Percentiles rank a stretch among this genome's conserved stretches.
These are phyloP conservation scores for Capreolus pygargus DNA, from an alignment of 2,113 vertebrate genomes.

Conservation along the genomic window DNA sequence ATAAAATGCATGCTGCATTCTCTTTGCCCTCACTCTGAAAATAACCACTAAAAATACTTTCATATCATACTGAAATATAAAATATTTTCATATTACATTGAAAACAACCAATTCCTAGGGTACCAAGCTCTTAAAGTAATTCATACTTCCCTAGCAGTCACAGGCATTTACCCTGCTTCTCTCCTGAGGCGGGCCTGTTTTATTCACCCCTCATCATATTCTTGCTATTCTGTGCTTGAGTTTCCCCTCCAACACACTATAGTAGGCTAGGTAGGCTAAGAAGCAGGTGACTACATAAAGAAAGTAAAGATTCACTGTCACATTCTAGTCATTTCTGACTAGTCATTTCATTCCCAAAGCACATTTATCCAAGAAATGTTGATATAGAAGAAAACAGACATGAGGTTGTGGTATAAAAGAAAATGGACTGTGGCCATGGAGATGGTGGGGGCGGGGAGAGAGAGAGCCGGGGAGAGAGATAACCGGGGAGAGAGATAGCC, in stretches of 20 bases:
- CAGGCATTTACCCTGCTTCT: background rate
- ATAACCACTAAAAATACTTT: background rate
- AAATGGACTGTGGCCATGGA: background rate
- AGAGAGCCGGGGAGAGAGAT: background rate
- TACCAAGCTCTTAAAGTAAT: background rate
- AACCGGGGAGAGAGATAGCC: background rate
- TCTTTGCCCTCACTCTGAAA: slow-evolving; percentile 7
- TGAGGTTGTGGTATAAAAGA: background rate
- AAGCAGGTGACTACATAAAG: background rate
- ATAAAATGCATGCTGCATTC: background rate
- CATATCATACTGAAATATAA: background rate
- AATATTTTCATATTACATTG: background rate
- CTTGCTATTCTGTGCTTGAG: background rate
- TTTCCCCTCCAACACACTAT: background rate
- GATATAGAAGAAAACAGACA: background rate
- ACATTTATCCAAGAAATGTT: background rate
- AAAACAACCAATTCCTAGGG: slow-evolving; percentile 2
- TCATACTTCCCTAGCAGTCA: background rate
- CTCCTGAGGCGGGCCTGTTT: background rate
- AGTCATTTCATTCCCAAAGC: background rate
- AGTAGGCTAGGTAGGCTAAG: background rate
- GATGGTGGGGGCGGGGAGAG: background rate
- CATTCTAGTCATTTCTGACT: background rate
- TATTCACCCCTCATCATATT: background rate
- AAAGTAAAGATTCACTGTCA: background rate